Evolutionary conservation across 64 coral and sea anemone species (phyloP).

Genomic region (Actinia tenebrosa): DNA sequence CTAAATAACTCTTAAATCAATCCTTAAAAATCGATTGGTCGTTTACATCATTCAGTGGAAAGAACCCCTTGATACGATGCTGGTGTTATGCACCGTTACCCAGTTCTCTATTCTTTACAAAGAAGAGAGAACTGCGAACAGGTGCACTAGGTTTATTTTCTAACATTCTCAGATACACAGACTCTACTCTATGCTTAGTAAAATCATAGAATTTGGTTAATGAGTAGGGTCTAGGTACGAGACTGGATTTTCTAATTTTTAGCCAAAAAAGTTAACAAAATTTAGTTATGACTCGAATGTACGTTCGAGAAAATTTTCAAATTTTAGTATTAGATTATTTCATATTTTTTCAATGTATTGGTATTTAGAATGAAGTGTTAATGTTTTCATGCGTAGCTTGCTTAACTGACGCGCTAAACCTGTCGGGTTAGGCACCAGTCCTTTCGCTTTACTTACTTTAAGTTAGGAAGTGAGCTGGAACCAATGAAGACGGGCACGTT

Average conservation of each 20-base stretch:
- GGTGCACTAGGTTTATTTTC: neutral
- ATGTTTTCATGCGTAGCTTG: neutral
- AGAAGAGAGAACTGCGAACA: neutral
- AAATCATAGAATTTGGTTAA: too few species aligned
- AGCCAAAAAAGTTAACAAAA: neutral
- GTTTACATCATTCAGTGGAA: neutral
- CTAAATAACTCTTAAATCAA: neutral
- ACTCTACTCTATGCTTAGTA: too few species aligned
- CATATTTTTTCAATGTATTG: neutral
- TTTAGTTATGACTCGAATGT: neutral
- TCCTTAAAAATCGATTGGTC: neutral
- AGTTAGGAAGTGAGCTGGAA: too few species aligned
- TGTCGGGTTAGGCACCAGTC: too few species aligned
- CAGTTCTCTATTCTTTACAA: neutral
- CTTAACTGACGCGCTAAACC: too few species aligned
- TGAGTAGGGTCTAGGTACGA: too few species aligned
- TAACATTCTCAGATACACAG: neutral
- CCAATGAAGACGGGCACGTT: too few species aligned
- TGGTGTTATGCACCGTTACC: neutral
- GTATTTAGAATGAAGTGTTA: neutral
- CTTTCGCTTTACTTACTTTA: too few species aligned
- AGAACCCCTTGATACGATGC: neutral
- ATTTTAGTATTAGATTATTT: neutral
- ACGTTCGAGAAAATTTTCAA: neutral
- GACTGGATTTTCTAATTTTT: neutral